These are phyloP conservation scores for Peromyscus aztecus DNA, from an alignment of 2,797 vertebrate species.

Conservation along the genomic window DNA sequence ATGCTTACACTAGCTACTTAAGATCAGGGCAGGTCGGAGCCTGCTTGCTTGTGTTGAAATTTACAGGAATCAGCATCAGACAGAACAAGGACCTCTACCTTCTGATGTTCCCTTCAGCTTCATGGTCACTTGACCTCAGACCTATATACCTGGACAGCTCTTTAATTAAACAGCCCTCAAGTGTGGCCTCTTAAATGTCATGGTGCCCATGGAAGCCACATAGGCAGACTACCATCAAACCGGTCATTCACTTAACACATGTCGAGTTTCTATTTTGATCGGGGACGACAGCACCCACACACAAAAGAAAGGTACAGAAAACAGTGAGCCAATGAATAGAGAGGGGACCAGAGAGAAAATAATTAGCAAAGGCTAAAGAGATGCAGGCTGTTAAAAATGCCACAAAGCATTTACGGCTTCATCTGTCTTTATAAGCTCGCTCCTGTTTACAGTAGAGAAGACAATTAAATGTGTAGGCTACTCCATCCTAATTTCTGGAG, in stretches of 20 bases:
- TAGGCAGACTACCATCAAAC: slow-evolving; percentile 23
- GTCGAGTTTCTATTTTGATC: slow-evolving; percentile 15
- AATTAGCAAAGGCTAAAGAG: slow-evolving; percentile 69
- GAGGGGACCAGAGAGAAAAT: slow-evolving; percentile 1
- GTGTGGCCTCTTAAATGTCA: neutral
- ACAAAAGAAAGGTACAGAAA: neutral
- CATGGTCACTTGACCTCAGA: neutral
- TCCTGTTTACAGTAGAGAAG: slow-evolving; percentile 58
- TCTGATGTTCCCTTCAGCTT: neutral
- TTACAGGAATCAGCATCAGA: neutral
- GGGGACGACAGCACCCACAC: slow-evolving; percentile 24
- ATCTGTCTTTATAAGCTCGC: slow-evolving; percentile 66
- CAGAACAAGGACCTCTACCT: slow-evolving; percentile 6
- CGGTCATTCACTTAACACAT: neutral
- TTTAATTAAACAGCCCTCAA: neutral
- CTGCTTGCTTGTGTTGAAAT: neutral
- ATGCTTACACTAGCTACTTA: neutral
- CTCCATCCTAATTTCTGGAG: slow-evolving; percentile 77
- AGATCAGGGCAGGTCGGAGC: neutral
- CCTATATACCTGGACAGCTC: neutral
- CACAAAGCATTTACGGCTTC: slow-evolving; percentile 62
- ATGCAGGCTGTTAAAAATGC: slow-evolving; percentile 48
- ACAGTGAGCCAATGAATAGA: slow-evolving; percentile 39
- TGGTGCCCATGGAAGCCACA: neutral
- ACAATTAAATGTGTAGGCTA: slow-evolving; percentile 71